Evolutionary conservation across 2,888 invertebrate species (phyloP).

Genomic region (Tridacna crocea): DNA sequence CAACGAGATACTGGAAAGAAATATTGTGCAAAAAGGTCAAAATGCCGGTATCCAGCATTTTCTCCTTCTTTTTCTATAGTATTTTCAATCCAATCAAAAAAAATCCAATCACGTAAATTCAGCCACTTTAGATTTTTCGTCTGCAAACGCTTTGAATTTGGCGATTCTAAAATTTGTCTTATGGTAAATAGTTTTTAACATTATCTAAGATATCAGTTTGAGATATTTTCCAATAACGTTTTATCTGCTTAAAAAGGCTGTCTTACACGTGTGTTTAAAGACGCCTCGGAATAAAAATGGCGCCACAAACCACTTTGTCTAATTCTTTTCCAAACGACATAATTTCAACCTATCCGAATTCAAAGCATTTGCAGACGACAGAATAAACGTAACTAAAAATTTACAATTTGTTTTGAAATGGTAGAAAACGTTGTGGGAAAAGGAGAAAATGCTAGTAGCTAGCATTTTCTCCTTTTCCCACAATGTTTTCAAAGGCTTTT

Average conservation of each 20-base stretch:
- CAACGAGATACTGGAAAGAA: too few relatives aligned
- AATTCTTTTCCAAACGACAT: not conserved
- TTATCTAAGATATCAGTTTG: slow-evolving; percentile 4
- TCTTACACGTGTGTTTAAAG: slow-evolving; percentile 11
- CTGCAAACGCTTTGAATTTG: too few relatives aligned
- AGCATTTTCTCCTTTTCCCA: not conserved
- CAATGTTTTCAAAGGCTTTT: not conserved
- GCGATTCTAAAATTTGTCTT: too few relatives aligned
- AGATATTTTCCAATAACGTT: slow-evolving; percentile 1
- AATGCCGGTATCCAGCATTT: too few relatives aligned
- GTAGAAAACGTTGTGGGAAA: not conserved
- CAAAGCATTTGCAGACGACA: too few relatives aligned
- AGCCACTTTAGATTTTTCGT: too few relatives aligned
- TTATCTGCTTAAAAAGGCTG: slow-evolving; percentile 22
- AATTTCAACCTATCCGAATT: too few relatives aligned
- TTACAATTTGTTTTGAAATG: not conserved
- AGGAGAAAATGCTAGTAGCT: not conserved
- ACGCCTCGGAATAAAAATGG: slow-evolving; percentile 7
- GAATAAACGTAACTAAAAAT: not conserved
- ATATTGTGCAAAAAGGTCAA: too few relatives aligned
- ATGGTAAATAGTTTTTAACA: not conserved
- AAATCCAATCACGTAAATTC: too few relatives aligned
- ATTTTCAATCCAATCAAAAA: too few relatives aligned
- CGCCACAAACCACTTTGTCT: slow-evolving; percentile 9
- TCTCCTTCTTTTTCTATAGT: too few relatives aligned